A percentile compares a stretch with the other conserved stretches of the same genome.
Conservation (phyloP, 2,113 vertebrate genomes). For the Neomonachus schauinslandi region DNA sequence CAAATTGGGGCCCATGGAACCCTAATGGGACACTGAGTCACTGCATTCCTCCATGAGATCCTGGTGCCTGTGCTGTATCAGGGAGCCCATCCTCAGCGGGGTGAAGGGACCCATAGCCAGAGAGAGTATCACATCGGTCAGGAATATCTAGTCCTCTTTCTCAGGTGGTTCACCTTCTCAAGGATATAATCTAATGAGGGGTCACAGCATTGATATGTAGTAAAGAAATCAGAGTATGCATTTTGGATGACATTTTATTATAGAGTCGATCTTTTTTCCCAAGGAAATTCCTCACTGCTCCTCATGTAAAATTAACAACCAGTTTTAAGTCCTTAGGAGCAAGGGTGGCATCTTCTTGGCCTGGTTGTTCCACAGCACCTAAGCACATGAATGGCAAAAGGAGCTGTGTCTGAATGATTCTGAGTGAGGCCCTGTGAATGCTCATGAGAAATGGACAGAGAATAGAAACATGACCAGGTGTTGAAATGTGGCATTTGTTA, state of each 20-base stretch:
- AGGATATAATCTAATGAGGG: neutral
- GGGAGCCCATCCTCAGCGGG: neutral
- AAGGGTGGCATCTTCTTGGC: neutral
- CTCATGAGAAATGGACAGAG: neutral
- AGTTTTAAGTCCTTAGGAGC: slow-evolving; percentile 39
- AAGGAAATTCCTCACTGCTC: neutral
- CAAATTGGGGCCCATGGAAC: neutral
- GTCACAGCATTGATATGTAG: neutral
- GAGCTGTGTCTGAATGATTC: neutral
- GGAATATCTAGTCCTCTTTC: neutral
- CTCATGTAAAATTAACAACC: slow-evolving; percentile 40
- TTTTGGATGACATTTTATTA: slow-evolving; percentile 54
- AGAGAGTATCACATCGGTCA: neutral
- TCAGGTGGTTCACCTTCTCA: neutral
- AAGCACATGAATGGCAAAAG: neutral
- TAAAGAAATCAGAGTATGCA: slow-evolving; percentile 28
- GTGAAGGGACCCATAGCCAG: neutral
- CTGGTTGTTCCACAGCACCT: neutral
- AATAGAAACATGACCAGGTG: neutral
- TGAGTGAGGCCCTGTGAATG: neutral
- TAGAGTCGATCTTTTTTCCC: slow-evolving; percentile 22
- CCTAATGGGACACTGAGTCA: neutral
- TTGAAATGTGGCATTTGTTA: neutral
- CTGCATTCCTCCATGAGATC: neutral
- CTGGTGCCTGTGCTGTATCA: neutral